phyloP scores from a whole-genome alignment of 1,140 invertebrate species.

The Drosophila virilis region DNA sequence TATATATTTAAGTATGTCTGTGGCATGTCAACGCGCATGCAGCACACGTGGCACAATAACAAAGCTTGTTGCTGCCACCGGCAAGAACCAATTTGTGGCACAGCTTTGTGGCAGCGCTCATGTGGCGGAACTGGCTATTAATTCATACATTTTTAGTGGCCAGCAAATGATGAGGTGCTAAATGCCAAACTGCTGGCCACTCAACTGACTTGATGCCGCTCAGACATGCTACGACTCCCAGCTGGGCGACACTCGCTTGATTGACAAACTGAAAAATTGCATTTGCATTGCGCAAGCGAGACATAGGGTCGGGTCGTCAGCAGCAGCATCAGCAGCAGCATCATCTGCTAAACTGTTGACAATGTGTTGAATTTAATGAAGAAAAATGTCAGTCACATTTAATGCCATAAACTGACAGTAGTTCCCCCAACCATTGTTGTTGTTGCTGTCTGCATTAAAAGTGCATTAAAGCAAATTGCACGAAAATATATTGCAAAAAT shows the following conservation, averaged over 20 bases:
- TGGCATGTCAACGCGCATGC: constrained; percentile 55
- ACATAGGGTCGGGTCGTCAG: not conserved
- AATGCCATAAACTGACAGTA: constrained; percentile 38
- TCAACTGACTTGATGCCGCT: constrained; percentile 45
- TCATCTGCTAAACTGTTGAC: constrained; percentile 41
- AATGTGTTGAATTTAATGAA: constrained; percentile 61
- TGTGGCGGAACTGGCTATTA: constrained; percentile 63
- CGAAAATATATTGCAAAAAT: constrained; percentile 26
- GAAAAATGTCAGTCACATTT: constrained; percentile 55
- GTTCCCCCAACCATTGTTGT: not conserved
- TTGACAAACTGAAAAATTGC: constrained; percentile 48
- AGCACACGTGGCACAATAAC: constrained; percentile 54
- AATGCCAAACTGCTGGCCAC: constrained; percentile 63
- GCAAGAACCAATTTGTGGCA: constrained; percentile 60
- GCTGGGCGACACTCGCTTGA: constrained; percentile 10
- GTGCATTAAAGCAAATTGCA: constrained; percentile 56
- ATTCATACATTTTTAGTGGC: constrained; percentile 54
- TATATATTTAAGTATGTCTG: constrained; percentile 36
- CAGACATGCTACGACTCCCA: constrained; percentile 52
- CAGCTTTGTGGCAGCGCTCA: constrained; percentile 42
- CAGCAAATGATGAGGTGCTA: constrained; percentile 65
- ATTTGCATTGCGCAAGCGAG: not conserved
- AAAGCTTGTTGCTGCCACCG: constrained; percentile 12
- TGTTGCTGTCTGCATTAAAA: constrained; percentile 55
- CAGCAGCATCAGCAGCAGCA: constrained; percentile 15